These are phyloP conservation scores for Agapostemon virescens DNA, from an alignment of 2,888 invertebrate genomes.

Conservation along the genomic window DNA sequence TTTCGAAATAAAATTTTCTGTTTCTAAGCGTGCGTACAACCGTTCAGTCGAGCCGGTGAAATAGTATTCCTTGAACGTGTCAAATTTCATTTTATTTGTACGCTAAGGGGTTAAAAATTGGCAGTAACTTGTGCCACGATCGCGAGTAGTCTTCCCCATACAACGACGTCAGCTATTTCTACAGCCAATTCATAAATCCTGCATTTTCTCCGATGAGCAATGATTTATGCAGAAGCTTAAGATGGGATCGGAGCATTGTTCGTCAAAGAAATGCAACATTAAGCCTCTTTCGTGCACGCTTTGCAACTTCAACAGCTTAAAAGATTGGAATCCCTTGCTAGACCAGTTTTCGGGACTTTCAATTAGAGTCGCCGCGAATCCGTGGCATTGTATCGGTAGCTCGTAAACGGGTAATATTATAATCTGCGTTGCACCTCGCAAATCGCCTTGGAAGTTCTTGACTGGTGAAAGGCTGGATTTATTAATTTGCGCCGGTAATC, in stretches of 20 bases:
- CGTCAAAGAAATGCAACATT: constrained; percentile 14
- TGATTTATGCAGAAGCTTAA: constrained; percentile 33
- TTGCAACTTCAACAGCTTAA: not conserved
- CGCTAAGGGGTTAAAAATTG: too few species aligned
- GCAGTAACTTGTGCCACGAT: not conserved
- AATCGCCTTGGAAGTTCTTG: constrained; percentile 52
- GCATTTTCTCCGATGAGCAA: constrained; percentile 14
- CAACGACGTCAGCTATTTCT: not conserved
- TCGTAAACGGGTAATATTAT: constrained; percentile 21
- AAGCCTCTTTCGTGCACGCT: constrained; percentile 21
- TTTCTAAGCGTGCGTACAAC: too few species aligned
- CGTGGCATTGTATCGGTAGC: constrained; percentile 26
- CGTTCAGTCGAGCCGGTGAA: too few species aligned
- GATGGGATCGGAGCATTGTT: constrained; percentile 40
- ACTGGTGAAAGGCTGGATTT: constrained; percentile 57
- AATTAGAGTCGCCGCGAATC: constrained; percentile 25
- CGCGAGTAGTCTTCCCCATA: constrained; percentile 15
- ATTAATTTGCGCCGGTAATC: constrained; percentile 55
- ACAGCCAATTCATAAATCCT: not conserved
- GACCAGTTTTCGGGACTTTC: constrained; percentile 40
- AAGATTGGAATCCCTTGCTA: constrained; percentile 3
- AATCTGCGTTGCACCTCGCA: constrained; percentile 34
- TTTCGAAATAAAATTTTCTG: too few species aligned
- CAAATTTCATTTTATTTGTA: too few species aligned
- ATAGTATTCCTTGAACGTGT: too few species aligned